phyloP scores from a whole-genome alignment of 2,888 invertebrate genomes.

The Eristalis pertinax region DNA sequence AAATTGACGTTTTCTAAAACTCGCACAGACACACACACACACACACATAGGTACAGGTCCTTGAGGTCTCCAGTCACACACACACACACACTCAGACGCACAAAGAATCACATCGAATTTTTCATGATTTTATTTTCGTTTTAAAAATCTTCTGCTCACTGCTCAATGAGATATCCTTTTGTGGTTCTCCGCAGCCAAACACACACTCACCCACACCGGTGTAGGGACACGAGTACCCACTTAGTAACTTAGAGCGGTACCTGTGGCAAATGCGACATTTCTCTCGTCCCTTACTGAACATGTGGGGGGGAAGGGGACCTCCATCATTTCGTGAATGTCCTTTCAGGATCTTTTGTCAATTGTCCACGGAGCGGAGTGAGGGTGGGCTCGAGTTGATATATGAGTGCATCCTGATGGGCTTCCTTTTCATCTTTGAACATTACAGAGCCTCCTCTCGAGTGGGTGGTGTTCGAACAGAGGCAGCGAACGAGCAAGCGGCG shows the following conservation, averaged over 20 bases:
- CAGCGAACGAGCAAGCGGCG: neutral
- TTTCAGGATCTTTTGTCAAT: neutral
- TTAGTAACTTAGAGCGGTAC: neutral
- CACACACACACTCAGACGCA: neutral
- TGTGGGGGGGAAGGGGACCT: too few relatives aligned
- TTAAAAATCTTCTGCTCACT: neutral
- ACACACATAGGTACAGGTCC: neutral
- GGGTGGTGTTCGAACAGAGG: too few relatives aligned
- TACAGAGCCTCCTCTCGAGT: too few relatives aligned
- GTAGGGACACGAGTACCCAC: neutral
- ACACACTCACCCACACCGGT: neutral
- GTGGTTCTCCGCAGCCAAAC: slow-evolving; percentile 6
- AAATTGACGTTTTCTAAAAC: slow-evolving; percentile 36
- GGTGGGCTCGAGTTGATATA: neutral
- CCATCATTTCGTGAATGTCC: neutral
- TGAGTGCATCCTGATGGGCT: neutral
- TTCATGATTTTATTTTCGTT: slow-evolving; percentile 45
- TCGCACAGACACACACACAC: neutral
- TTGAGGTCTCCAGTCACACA: neutral
- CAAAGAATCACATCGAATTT: neutral
- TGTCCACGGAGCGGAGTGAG: neutral
- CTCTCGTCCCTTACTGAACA: neutral
- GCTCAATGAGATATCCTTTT: slow-evolving; percentile 28
- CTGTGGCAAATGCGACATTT: neutral
- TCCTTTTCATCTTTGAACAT: neutral